These are phyloP conservation scores for Leptopilina myrica DNA, from an alignment of 2,888 invertebrate species.

Conservation along the genomic window DNA sequence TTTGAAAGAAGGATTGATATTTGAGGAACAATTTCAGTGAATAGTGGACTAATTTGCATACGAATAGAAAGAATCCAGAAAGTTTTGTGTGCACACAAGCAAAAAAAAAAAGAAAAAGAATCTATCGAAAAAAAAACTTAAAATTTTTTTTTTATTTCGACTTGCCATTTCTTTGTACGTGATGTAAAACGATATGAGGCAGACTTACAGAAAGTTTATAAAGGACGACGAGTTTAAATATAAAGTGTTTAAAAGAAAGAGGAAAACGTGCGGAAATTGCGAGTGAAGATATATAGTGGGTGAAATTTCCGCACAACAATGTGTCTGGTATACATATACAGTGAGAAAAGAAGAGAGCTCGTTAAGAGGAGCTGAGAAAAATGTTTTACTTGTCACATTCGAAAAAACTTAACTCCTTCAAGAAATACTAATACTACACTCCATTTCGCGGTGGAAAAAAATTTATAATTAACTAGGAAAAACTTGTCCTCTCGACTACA, in stretches of 20 bases:
- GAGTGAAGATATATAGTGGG: slow-evolving; percentile 12
- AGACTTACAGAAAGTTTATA: slow-evolving; percentile 1
- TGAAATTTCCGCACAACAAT: slow-evolving; percentile 4
- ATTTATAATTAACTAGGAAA: neutral
- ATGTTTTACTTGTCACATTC: slow-evolving; percentile 19
- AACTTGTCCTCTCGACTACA: too few relatives aligned
- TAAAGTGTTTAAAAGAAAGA: slow-evolving; percentile 2
- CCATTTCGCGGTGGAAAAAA: neutral
- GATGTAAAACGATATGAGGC: neutral
- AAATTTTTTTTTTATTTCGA: slow-evolving; percentile 6
- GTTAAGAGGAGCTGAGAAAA: slow-evolving; percentile 7
- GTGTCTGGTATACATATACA: neutral
- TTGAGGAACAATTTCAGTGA: slow-evolving; percentile 1
- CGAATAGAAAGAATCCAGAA: slow-evolving; percentile 25
- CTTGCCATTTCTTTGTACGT: neutral
- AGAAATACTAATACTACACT: neutral
- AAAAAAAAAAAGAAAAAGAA: slow-evolving; percentile 4
- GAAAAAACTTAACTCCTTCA: neutral
- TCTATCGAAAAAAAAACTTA: slow-evolving; percentile 1
- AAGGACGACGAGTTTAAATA: slow-evolving; percentile 3
- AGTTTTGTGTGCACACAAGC: neutral
- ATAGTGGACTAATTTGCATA: slow-evolving; percentile 27
- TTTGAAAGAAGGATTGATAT: neutral
- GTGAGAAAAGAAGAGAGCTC: neutral
- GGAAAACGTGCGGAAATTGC: slow-evolving; percentile 15